A percentile compares a stretch with the other conserved stretches of the same genome.
Conservation (phyloP, 2,888 invertebrate species). For the Chloromyia formosa region DNA sequence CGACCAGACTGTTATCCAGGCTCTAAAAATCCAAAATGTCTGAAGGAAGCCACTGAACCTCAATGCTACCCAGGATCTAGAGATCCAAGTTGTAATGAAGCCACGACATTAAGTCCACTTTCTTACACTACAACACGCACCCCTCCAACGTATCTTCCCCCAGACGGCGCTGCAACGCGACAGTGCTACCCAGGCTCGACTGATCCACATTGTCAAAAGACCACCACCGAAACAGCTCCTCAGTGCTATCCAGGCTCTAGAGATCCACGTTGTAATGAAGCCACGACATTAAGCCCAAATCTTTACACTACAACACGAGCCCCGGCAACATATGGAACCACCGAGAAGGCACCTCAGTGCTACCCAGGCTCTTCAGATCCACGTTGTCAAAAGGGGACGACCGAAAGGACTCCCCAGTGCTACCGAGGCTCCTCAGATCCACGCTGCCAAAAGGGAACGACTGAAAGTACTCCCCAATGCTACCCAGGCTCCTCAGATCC, state of each 20-base stretch:
- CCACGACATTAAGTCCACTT: constrained; percentile 45
- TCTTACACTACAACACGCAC: not conserved
- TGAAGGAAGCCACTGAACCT: constrained; percentile 54
- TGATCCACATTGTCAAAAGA: constrained; percentile 56
- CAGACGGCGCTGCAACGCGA: constrained; percentile 21
- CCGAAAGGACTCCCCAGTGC: constrained; percentile 54
- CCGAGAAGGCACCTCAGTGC: constrained; percentile 50
- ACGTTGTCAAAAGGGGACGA: constrained; percentile 52
- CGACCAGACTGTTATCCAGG: constrained; percentile 56
- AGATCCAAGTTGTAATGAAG: constrained; percentile 52
- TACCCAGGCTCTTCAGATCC: constrained; percentile 56
- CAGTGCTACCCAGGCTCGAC: constrained; percentile 54
- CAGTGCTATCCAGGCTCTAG: constrained; percentile 57
- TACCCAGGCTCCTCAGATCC: constrained; percentile 58
- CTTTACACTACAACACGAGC: constrained; percentile 49
- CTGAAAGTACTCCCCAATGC: constrained; percentile 46
- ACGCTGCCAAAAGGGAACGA: constrained; percentile 56
- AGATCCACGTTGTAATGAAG: constrained; percentile 57
- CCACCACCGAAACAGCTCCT: constrained; percentile 52
- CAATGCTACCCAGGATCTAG: constrained; percentile 56
- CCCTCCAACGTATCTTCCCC: constrained; percentile 35
- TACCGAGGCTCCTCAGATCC: constrained; percentile 58
- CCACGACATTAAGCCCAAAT: constrained; percentile 53
- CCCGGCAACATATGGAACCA: constrained; percentile 48
- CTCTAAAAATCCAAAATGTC: constrained; percentile 57